Conservation (phyloP, 2,888 invertebrate species). For the Zygaena filipendulae region DNA sequence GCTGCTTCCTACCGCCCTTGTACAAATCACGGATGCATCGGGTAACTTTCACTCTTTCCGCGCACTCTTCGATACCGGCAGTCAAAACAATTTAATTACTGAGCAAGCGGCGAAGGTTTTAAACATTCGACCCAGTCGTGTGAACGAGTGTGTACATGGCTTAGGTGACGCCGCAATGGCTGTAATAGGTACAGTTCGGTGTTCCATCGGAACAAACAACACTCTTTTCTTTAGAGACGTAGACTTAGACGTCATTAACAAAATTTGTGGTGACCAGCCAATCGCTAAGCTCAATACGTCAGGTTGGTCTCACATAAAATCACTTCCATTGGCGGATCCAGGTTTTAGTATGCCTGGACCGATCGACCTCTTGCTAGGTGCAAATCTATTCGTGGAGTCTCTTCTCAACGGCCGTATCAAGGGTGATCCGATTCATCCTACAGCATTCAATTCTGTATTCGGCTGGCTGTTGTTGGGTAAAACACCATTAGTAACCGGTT, state of each 20-base stretch:
- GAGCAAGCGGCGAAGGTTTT: slow-evolving; percentile 3
- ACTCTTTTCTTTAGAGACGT: slow-evolving; percentile 1
- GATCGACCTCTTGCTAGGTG: slow-evolving; percentile 11
- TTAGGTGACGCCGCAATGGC: slow-evolving; percentile 2
- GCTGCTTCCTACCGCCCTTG: slow-evolving; percentile 6
- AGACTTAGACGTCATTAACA: slow-evolving; percentile 2
- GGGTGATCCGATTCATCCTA: slow-evolving; percentile 4
- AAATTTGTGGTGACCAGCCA: slow-evolving; percentile 8
- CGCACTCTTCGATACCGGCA: slow-evolving; percentile 8
- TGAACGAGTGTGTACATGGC: slow-evolving; percentile 1
- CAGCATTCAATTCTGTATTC: slow-evolving; percentile 8
- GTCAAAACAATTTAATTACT: slow-evolving; percentile 8
- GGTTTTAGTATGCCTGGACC: slow-evolving; percentile 9
- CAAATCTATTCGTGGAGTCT: slow-evolving; percentile 7
- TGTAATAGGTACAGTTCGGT: slow-evolving; percentile 1
- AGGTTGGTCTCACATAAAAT: slow-evolving; percentile 5
- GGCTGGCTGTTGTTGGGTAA: slow-evolving; percentile 9
- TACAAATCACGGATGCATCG: slow-evolving; percentile 1
- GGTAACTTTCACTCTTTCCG: slow-evolving; percentile 5
- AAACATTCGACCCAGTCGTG: background rate
- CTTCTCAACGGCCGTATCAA: slow-evolving; percentile 3
- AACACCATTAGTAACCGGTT: background rate
- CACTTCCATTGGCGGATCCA: slow-evolving; percentile 12
- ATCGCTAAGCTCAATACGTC: slow-evolving; percentile 10
- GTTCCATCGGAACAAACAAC: slow-evolving; percentile 1